phyloP scores from a whole-genome alignment of 2,888 invertebrate genomes.

The Meandrusa payeni region DNA sequence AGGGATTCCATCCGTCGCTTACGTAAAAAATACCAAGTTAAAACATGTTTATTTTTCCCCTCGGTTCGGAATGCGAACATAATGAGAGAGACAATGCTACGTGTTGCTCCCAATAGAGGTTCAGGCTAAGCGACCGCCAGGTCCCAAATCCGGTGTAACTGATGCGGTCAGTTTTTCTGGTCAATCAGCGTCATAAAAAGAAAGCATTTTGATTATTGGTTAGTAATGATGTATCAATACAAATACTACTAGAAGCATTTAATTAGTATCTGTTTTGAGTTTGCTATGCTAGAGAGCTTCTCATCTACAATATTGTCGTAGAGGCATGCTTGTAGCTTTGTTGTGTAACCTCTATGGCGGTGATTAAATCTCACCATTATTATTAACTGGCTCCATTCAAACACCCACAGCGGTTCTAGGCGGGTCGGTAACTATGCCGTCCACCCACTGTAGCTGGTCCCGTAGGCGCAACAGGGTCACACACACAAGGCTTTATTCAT shows the following conservation, averaged over 20 bases:
- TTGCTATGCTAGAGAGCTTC: conserved; percentile 55
- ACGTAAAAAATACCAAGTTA: too few species aligned
- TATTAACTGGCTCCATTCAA: conserved; percentile 80
- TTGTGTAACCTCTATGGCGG: conserved; percentile 77
- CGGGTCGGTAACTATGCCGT: conserved; percentile 77
- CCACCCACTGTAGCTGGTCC: conserved; percentile 76
- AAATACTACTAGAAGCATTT: conserved; percentile 50
- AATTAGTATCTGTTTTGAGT: conserved; percentile 54
- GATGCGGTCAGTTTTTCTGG: too few species aligned
- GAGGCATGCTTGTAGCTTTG: conserved; percentile 70
- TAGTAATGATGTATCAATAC: conserved; percentile 57
- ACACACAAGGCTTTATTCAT: conserved; percentile 69
- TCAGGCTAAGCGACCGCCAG: too few species aligned
- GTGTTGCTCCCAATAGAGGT: too few species aligned
- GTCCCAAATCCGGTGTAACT: too few species aligned
- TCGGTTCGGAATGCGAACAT: too few species aligned
- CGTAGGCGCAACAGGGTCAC: conserved; percentile 80
- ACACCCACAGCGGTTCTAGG: conserved; percentile 78
- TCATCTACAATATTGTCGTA: conserved; percentile 59
- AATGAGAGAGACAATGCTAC: too few species aligned
- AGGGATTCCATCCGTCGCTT: conserved; percentile 41
- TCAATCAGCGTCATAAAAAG: too few species aligned
- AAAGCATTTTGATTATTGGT: conserved; percentile 47
- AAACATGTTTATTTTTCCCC: too few species aligned
- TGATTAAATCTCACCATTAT: conserved; percentile 81